Evolutionary conservation across 2,797 vertebrate species (phyloP), one percentile per base, ranked within the genome.

Genomic region (Hyperoplus immaculatus): DNA sequence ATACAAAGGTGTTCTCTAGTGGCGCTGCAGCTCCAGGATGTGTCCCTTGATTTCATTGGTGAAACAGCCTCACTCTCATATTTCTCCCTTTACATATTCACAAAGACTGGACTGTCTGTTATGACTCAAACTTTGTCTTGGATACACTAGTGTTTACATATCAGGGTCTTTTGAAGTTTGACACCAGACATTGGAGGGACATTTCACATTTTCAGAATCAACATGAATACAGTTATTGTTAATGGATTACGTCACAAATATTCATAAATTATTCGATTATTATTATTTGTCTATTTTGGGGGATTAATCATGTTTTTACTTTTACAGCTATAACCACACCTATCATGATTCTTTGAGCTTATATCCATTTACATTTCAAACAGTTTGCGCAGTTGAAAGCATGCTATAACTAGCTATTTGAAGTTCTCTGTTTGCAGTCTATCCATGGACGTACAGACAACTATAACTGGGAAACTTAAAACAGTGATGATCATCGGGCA

Each of bases 11-110:
- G 41, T 38, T 10, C 13, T 65, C 29, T 55, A 39, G 59, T 42
- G 56, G 56, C 36, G 10, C 56, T 42, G 36, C 7, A 59, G 57
- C 14, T 36, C 12, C 21, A 38, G 14, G 38, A 45, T 57, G 21
- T 10, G 53, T n/a, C 13, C 68, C 18, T 46, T 68, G 45, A 29
- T 51, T 16, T 15, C 11, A n/a, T 67, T 7, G 21, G 41, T 39
- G 9, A 39, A 70, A 43, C n/a, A 21, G 8, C 18, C 15, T 39
- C 4, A 36, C 3, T 65, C 72, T 66, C 61, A 63, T 4, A 78
- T 54, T 15, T 29, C 67, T 16, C 11, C 18, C 15, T n/a, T n/a
- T 41, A 59, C 56, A 57, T 39, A 6, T 38, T 45, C n/a, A 38
- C 57, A 46, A 13, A 58, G 47, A 53, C 41, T 43, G 2, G 21